Conservation (phyloP, 2,888 invertebrate species). For the Tachystola acroxantha region DNA sequence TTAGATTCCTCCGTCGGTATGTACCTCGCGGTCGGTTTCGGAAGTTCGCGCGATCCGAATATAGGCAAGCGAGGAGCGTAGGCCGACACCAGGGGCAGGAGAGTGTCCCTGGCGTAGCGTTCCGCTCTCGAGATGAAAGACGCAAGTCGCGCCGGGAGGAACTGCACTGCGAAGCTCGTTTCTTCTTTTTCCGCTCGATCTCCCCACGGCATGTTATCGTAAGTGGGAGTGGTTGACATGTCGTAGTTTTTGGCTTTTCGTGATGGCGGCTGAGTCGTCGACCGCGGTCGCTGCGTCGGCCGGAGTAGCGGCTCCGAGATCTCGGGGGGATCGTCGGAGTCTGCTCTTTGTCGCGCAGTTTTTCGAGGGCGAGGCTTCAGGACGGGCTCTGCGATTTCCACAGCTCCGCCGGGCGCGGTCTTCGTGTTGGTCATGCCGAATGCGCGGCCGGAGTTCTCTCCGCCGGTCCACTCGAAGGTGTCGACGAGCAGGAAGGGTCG, state of each 20-base stretch:
- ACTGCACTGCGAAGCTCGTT: slow-evolving; percentile 82
- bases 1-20: slow-evolving; percentile 77
- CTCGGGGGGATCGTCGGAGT: slow-evolving; percentile 71
- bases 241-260: slow-evolving; percentile 68
- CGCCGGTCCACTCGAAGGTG: slow-evolving; percentile 72
- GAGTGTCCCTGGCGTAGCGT: slow-evolving; percentile 86
- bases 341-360: slow-evolving; percentile 71
- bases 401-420: slow-evolving; percentile 56
- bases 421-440: slow-evolving; percentile 78
- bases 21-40: slow-evolving; percentile 77
- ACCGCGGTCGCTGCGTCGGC: slow-evolving; percentile 58
- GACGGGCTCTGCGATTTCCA: slow-evolving; percentile 87
- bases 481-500: slow-evolving; percentile 59
- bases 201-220: slow-evolving; percentile 47
- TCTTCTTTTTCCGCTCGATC: slow-evolving; percentile 55
- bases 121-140: slow-evolving; percentile 90
- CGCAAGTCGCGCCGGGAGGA: slow-evolving; percentile 87
- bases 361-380: slow-evolving; percentile 79
- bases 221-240: slow-evolving; percentile 56
- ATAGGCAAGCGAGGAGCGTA: slow-evolving; percentile 86
- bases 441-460: slow-evolving; percentile 77
- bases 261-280: slow-evolving; percentile 41
- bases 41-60: slow-evolving; percentile 66
- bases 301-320: slow-evolving; percentile 82
- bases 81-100: slow-evolving; percentile 86